Evolutionary conservation across 2,113 vertebrate genomes (phyloP).

Genomic region (Colinus virginianus): DNA sequence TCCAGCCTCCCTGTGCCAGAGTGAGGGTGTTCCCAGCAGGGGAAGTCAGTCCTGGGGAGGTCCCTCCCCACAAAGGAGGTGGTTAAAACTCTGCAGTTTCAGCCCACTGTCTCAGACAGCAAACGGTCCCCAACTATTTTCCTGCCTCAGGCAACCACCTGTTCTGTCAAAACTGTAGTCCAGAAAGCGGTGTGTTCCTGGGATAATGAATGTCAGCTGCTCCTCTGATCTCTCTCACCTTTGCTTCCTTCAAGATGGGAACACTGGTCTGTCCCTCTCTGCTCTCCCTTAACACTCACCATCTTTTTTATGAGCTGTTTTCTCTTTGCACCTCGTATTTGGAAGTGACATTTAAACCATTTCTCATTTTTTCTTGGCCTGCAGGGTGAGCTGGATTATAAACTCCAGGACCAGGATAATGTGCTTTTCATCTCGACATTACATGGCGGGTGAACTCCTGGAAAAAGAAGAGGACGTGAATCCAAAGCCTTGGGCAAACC

Average conservation of each 20-base stretch:
- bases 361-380: slow-evolving; percentile 29
- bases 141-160: slow-evolving; percentile 41
- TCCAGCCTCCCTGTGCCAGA: background rate
- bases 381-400: slow-evolving; percentile 94
- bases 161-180: background rate
- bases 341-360: slow-evolving; percentile 45
- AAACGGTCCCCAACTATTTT: slow-evolving; percentile 8
- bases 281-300: slow-evolving; percentile 20
- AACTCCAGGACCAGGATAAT: slow-evolving; percentile 92
- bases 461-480: slow-evolving; percentile 34
- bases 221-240: background rate
- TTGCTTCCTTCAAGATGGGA: background rate
- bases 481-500: background rate
- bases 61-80: background rate
- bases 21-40: background rate
- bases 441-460: slow-evolving; percentile 88
- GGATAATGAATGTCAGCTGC: background rate
- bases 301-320: background rate
- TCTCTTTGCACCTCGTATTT: slow-evolving; percentile 42
- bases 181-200: background rate
- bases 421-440: slow-evolving; percentile 97
- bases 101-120: background rate
- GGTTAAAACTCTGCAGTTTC: background rate
- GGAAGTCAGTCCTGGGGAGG: background rate
- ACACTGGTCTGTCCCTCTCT: background rate